Conservation (phyloP, 1,140 invertebrate species). For the Heliconius himera region DNA sequence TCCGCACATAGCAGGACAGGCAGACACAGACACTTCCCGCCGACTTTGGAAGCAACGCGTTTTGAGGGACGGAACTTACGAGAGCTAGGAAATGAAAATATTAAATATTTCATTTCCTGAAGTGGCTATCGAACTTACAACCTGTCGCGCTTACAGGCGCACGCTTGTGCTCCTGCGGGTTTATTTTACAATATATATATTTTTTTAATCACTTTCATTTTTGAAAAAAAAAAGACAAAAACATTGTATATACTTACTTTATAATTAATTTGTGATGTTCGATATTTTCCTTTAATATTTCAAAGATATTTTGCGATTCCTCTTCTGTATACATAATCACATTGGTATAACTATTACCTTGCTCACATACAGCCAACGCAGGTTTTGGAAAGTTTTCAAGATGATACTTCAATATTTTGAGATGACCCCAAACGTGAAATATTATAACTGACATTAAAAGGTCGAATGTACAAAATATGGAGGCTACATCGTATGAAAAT, state of each 20-base stretch:
- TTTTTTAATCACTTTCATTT: no score
- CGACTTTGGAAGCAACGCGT: no score
- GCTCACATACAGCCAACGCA: neutral
- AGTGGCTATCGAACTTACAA: no score
- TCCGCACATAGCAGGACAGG: no score
- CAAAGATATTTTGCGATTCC: slow-evolving; percentile 22
- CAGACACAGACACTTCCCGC: no score
- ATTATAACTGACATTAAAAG: slow-evolving; percentile 41
- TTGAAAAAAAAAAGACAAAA: no score
- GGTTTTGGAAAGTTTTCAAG: slow-evolving; percentile 45
- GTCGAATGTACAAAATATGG: slow-evolving; percentile 36
- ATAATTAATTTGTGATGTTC: slow-evolving; percentile 37
- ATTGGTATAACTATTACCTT: neutral
- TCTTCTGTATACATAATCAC: slow-evolving; percentile 24
- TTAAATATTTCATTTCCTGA: no score
- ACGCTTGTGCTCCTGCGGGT: no score
- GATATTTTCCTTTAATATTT: slow-evolving; percentile 37
- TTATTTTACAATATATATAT: no score
- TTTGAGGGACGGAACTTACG: no score
- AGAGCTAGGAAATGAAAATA: no score
- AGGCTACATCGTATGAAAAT: neutral
- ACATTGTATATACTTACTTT: slow-evolving; percentile 31
- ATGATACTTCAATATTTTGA: slow-evolving; percentile 46
- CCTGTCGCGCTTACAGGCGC: no score
- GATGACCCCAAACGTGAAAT: slow-evolving; percentile 51